Conservation (phyloP, 2,113 vertebrate genomes). For the Eulacestoma nigropectus region DNA sequence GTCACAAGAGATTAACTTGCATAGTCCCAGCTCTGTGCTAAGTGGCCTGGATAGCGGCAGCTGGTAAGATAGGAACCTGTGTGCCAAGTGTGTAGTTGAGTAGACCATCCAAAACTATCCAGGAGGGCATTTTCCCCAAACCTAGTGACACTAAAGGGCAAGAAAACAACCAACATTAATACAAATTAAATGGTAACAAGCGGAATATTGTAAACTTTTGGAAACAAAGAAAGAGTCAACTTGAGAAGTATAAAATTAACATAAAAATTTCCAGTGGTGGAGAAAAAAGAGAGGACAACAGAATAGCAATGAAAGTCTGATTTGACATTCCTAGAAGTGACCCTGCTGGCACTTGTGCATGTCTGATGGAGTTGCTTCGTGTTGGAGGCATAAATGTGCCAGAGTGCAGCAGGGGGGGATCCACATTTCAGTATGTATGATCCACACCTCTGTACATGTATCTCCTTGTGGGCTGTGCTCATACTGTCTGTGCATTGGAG, state of each 20-base stretch:
- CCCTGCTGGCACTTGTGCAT: not conserved
- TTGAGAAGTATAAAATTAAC: not conserved
- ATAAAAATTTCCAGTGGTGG: not conserved
- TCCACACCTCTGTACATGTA: accelerated
- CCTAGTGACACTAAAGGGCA: not conserved
- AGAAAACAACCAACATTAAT: not conserved
- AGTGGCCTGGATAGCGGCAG: not conserved
- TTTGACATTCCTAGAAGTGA: not conserved
- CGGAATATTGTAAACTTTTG: not conserved
- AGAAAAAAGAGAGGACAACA: not conserved
- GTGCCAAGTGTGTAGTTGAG: not conserved
- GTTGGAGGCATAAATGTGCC: accelerated
- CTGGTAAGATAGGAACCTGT: not conserved
- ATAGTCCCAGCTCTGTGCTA: not conserved
- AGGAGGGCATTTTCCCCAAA: not conserved
- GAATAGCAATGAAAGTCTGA: not conserved
- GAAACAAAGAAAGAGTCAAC: not conserved
- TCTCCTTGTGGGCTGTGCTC: not conserved
- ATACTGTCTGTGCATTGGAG: not conserved
- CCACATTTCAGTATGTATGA: not conserved
- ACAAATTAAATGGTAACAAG: not conserved
- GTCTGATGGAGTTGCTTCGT: accelerated
- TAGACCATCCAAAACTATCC: not conserved
- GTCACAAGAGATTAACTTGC: not conserved
- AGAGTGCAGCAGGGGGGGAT: not conserved